These are phyloP conservation scores for Gymnocephalus cernua DNA, from an alignment of 2,113 vertebrate species.

Conservation along the genomic window DNA sequence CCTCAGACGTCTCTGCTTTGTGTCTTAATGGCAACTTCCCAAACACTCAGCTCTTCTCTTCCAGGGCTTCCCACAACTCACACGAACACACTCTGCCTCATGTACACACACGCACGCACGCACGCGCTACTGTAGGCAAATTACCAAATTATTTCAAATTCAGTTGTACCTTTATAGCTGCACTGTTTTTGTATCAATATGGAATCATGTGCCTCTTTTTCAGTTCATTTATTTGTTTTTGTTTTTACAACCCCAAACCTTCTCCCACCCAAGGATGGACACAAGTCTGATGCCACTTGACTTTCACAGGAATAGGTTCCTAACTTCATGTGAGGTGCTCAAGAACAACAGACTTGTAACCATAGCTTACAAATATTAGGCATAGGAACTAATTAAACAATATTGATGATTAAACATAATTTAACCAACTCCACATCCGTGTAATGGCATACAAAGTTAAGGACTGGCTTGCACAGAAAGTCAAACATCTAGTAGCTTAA, in stretches of 20 bases:
- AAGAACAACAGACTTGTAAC: neutral
- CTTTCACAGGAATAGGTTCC: neutral
- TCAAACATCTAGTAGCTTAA: neutral
- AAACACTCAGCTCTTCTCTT: conserved; percentile 78
- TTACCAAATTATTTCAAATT: neutral
- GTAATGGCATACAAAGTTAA: neutral
- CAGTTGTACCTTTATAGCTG: neutral
- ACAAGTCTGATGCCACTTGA: neutral
- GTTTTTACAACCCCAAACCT: neutral
- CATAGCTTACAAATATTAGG: neutral
- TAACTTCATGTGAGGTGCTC: neutral
- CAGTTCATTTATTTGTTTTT: neutral
- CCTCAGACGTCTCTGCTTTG: conserved; percentile 80
- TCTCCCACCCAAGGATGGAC: neutral
- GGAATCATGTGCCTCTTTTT: neutral
- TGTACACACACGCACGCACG: conserved; percentile 39
- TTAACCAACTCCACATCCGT: neutral
- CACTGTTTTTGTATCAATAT: neutral
- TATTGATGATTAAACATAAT: neutral
- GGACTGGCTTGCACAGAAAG: neutral
- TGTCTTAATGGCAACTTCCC: conserved; percentile 82
- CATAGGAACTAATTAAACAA: neutral
- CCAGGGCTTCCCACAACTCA: conserved; percentile 69
- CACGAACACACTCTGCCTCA: conserved; percentile 49
- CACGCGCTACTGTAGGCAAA: conserved; percentile 21